phyloP scores from a whole-genome alignment of 2,888 invertebrate species.

The Andrena praecox region DNA sequence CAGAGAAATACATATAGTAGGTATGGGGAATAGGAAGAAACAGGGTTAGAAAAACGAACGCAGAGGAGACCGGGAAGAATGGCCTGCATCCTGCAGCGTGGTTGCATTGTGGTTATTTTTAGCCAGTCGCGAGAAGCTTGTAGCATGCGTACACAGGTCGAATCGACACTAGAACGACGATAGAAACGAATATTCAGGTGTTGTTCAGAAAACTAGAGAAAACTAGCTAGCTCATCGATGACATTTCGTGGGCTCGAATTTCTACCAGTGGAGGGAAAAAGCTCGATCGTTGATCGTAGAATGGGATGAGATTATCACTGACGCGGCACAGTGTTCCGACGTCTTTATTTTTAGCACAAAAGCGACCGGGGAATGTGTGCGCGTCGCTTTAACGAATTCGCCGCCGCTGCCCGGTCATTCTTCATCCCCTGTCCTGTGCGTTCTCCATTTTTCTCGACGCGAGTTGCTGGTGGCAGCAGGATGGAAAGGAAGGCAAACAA shows the following conservation, averaged over 20 bases:
- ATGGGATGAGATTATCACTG: constrained; percentile 8
- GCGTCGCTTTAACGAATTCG: constrained; percentile 41
- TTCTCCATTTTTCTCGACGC: constrained; percentile 34
- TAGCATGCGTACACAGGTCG: constrained; percentile 1
- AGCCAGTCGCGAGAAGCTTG: constrained; percentile 16
- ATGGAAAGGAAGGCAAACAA: constrained; percentile 26
- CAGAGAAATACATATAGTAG: too few relatives aligned
- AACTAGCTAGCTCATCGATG: neutral
- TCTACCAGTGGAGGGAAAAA: neutral
- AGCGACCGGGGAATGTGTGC: neutral
- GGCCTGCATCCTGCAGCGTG: constrained; percentile 16
- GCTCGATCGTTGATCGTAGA: constrained; percentile 7
- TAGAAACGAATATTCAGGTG: neutral
- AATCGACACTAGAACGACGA: neutral
- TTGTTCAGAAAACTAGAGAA: neutral
- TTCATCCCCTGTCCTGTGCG: constrained; percentile 20
- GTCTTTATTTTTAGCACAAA: constrained; percentile 43
- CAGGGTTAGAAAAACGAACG: constrained; percentile 12
- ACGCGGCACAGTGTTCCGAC: constrained; percentile 16
- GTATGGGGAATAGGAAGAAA: too few relatives aligned
- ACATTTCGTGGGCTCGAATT: constrained; percentile 5
- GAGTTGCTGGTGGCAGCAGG: neutral
- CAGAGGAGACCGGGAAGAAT: constrained; percentile 10
- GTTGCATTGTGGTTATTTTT: constrained; percentile 46
- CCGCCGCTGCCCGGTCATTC: constrained; percentile 29